Conservation (phyloP, 2,888 invertebrate species). For the Cataglyphis cursor region DNA sequence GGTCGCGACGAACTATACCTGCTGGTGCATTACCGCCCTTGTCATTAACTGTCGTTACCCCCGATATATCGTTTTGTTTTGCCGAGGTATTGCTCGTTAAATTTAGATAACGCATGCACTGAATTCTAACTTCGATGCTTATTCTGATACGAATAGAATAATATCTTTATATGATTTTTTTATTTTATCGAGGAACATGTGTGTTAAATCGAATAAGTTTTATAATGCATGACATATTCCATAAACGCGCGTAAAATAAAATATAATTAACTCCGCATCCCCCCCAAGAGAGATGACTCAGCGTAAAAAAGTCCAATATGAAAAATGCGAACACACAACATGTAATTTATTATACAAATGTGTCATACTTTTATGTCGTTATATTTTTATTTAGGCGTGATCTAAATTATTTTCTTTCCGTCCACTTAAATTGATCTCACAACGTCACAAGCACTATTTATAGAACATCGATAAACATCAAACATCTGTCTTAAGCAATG, state of each 20-base stretch:
- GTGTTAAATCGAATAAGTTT: not conserved
- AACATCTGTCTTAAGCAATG: not conserved
- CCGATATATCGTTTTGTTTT: slow-evolving; percentile 52
- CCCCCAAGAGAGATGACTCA: slow-evolving; percentile 23
- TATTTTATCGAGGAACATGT: not conserved
- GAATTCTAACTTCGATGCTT: not conserved
- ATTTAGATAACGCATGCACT: slow-evolving; percentile 54
- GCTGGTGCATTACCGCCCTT: slow-evolving; percentile 15
- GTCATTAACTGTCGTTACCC: slow-evolving; percentile 73
- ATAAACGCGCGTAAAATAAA: not conserved
- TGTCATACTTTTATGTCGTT: not conserved
- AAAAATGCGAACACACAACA: not conserved
- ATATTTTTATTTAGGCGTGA: slow-evolving; percentile 6
- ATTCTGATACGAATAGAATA: not conserved
- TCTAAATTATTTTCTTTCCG: slow-evolving; percentile 12
- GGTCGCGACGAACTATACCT: slow-evolving; percentile 27
- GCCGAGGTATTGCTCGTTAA: slow-evolving; percentile 42
- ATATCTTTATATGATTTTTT: not conserved
- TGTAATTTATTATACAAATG: slow-evolving; percentile 19
- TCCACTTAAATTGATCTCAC: not conserved
- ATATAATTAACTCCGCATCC: slow-evolving; percentile 12
- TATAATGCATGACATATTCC: not conserved
- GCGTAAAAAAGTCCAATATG: not conserved
- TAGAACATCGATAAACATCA: slow-evolving; percentile 20
- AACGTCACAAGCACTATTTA: slow-evolving; percentile 10